Evolutionary conservation across 2,797 vertebrate genomes (phyloP).

Genomic region (Cyprinodon diabolis): DNA sequence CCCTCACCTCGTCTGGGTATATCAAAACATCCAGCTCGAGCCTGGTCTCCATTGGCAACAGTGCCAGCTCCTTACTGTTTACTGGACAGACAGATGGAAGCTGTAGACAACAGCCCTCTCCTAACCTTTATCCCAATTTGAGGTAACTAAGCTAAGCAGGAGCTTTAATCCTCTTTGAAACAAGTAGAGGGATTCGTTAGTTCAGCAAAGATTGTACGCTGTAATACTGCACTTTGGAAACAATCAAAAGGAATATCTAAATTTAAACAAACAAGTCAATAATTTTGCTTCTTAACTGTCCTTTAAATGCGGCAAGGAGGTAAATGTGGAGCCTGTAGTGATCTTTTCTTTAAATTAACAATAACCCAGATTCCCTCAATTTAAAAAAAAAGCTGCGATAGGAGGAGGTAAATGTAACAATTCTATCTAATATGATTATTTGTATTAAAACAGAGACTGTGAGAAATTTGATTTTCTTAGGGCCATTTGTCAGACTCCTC

Average conservation of each 20-base stretch:
- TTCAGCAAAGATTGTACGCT: constrained; percentile 37
- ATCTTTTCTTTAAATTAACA: neutral
- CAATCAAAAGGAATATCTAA: neutral
- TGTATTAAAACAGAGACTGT: neutral
- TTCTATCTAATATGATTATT: neutral
- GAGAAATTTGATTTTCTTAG: neutral
- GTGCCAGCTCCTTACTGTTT: constrained; percentile 34
- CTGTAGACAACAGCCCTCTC: constrained; percentile 48
- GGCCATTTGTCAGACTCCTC: neutral
- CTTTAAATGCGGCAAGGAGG: neutral
- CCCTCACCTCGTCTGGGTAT: constrained; percentile 71
- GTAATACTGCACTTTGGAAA: constrained; percentile 6
- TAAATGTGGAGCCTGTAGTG: neutral
- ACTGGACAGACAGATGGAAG: constrained; percentile 64
- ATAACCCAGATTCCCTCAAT: neutral
- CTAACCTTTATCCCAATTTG: constrained; percentile 60
- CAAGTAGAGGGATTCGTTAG: constrained; percentile 55
- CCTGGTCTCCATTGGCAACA: constrained; percentile 63
- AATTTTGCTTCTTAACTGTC: neutral
- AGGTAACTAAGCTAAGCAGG: constrained; percentile 75
- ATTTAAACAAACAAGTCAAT: neutral
- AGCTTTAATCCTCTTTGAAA: constrained; percentile 78
- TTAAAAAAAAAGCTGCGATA: neutral
- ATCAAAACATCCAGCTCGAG: constrained; percentile 78
- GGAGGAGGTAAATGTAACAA: neutral